phyloP scores from a whole-genome alignment of 2,888 invertebrate genomes.

The Empis livida region DNA sequence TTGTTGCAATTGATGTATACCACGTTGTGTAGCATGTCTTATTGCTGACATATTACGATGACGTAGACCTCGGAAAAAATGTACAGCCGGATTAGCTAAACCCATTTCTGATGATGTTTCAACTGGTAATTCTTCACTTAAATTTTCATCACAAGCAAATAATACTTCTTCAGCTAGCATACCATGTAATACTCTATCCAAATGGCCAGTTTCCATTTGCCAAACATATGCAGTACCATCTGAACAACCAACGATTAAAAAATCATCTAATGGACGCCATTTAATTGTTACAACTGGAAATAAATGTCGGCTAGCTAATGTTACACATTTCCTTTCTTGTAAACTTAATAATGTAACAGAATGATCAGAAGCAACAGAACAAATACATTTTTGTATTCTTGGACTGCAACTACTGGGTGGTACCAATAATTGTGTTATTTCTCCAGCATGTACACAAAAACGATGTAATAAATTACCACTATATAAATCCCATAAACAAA shows the following conservation, averaged over 20 bases:
- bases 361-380: conserved; percentile 95
- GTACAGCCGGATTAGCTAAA: conserved; percentile 85
- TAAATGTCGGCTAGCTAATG: conserved; percentile 74
- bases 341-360: conserved; percentile 86
- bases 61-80: conserved; percentile 82
- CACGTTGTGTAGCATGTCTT: conserved; percentile 79
- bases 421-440: conserved; percentile 85
- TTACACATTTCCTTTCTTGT: conserved; percentile 83
- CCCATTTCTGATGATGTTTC: conserved; percentile 51
- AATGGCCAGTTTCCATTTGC: conserved; percentile 99
- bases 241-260: conserved; percentile 92
- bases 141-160: conserved; percentile 82
- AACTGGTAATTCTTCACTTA: conserved; percentile 42
- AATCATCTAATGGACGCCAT: conserved; percentile 95
- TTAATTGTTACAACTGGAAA: conserved; percentile 93
- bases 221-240: conserved; percentile 98
- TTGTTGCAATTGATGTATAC: conserved; percentile 73
- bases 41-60: conserved; percentile 92
- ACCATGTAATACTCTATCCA: conserved; percentile 91
- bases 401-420: conserved; percentile 86
- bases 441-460: conserved; percentile 97
- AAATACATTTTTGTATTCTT: conserved; percentile 85
- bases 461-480: conserved; percentile 79
- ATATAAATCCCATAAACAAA: conserved; percentile 87
- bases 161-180: conserved; percentile 93